Evolutionary conservation across 23 tunicate genomes (phyloP), one percentile per base, ranked within the genome.

Genomic region (Ciona savignyi): DNA sequence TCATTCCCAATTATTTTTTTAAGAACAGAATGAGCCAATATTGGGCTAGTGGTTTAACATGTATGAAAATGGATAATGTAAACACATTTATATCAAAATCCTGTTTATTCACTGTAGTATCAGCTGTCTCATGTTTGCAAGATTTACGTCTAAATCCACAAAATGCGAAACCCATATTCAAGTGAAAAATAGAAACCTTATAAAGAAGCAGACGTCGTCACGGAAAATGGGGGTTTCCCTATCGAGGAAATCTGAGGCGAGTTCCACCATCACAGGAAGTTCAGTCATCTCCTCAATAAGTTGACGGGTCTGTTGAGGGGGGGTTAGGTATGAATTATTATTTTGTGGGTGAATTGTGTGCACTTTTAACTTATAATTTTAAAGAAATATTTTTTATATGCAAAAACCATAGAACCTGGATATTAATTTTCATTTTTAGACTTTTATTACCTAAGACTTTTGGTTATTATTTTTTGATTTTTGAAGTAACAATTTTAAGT

Each of bases 131-230:
- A 27, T 3, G 2, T 19, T 66, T 25, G 15, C 21, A 21, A 66
- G n/a, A n/a, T n/a, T n/a, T n/a, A n/a, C n/a, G n/a, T n/a, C n/a
- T n/a, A n/a, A n/a, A n/a, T n/a, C n/a, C n/a, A n/a, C n/a, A n/a
- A n/a, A n/a, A n/a, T n/a, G n/a, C n/a, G n/a, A n/a, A n/a, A 66
- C 1, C 70, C 29, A 66, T 21, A 25, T 66, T 27, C 30, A 2
- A 19, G 2, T 21, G 30, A 20, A 9, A 66, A 66, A 34, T 66
- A 20, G 23, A n/a, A 1, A 90, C 97, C 96, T 88, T 77, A 95
- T 85, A 63, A 95, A 95, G 80, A 95, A 95, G 81, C 99, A 83
- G 22, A 95, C 99, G 68, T 95, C 99, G 83, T 95, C 99, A 29
- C 99, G 63, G 83, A 95, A 95, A 23, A 95, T 95, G 0, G 99